Conservation (phyloP, 2,797 vertebrate species). For the Falco berigora region DNA sequence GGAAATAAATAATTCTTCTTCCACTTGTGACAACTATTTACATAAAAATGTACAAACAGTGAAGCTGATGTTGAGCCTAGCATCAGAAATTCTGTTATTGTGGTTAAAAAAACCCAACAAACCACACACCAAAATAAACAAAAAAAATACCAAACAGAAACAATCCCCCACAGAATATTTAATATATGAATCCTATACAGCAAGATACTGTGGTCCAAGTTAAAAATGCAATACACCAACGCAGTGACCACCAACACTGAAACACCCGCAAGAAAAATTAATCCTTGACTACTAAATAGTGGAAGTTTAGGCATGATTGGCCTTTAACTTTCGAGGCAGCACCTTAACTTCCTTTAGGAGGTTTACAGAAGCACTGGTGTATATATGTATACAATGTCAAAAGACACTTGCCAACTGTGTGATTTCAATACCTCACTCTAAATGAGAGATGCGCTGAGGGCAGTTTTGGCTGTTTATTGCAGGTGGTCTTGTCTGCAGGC, state of each 20-base stretch:
- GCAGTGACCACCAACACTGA: slow-evolving; percentile 8
- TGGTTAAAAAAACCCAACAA: background rate
- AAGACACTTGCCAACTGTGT: background rate
- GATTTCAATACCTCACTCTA: background rate
- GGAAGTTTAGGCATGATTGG: background rate
- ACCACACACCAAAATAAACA: background rate
- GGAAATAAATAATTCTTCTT: slow-evolving; percentile 90
- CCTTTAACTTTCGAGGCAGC: background rate
- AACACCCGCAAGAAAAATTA: slow-evolving; percentile 22
- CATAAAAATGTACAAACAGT: slow-evolving; percentile 83
- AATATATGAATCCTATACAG: slow-evolving; percentile 52
- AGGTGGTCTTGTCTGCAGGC: background rate
- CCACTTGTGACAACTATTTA: slow-evolving; percentile 84
- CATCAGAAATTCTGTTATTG: slow-evolving; percentile 46
- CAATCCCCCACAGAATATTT: slow-evolving; percentile 40
- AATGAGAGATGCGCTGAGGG: background rate
- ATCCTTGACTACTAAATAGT: slow-evolving; percentile 39
- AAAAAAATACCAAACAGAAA: background rate
- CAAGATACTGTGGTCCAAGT: background rate
- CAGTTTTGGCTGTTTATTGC: background rate
- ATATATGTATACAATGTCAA: fast-evolving
- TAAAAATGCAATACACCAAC: background rate
- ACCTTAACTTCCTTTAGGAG: background rate
- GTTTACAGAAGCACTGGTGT: background rate
- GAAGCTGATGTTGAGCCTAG: slow-evolving; percentile 56